These are phyloP conservation scores for Platerodrilus igneus DNA, from an alignment of 2,888 invertebrate species.

Conservation along the genomic window DNA sequence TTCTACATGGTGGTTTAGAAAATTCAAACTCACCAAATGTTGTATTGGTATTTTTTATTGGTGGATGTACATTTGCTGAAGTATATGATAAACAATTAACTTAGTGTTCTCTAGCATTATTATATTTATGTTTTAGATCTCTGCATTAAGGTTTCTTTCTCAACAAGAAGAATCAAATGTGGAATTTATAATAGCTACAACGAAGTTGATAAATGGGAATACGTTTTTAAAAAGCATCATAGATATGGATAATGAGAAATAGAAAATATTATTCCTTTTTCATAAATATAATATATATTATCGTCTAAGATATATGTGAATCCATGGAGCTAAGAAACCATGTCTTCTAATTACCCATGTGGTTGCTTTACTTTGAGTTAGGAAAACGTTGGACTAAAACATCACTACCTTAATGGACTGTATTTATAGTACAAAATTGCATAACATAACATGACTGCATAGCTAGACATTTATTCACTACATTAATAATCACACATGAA, in stretches of 20 bases:
- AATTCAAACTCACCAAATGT: conserved; percentile 59
- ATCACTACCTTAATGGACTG: too few relatives aligned
- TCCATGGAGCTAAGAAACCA: too few relatives aligned
- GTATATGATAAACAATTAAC: conserved; percentile 24
- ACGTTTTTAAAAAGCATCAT: conserved; percentile 75
- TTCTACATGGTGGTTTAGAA: conserved; percentile 39
- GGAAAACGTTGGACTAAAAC: too few relatives aligned
- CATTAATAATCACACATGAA: too few relatives aligned
- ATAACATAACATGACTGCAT: too few relatives aligned
- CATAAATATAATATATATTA: too few relatives aligned
- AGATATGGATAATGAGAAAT: conserved; percentile 44
- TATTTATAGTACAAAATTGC: too few relatives aligned
- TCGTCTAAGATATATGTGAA: too few relatives aligned
- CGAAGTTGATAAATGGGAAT: conserved; percentile 87
- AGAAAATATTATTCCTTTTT: too few relatives aligned
- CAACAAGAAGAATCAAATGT: conserved; percentile 78
- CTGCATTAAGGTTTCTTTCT: conserved; percentile 67
- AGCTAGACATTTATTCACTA: too few relatives aligned
- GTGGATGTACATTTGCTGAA: conserved; percentile 95
- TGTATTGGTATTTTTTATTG: conserved; percentile 90
- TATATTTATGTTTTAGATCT: conserved; percentile 50
- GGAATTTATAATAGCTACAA: conserved; percentile 87
- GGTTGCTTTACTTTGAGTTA: too few relatives aligned
- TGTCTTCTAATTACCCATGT: too few relatives aligned
- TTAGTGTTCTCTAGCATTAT: conserved; percentile 4